These are phyloP conservation scores for Linnaemya vulpina DNA, from an alignment of 2,888 invertebrate genomes.

Conservation along the genomic window DNA sequence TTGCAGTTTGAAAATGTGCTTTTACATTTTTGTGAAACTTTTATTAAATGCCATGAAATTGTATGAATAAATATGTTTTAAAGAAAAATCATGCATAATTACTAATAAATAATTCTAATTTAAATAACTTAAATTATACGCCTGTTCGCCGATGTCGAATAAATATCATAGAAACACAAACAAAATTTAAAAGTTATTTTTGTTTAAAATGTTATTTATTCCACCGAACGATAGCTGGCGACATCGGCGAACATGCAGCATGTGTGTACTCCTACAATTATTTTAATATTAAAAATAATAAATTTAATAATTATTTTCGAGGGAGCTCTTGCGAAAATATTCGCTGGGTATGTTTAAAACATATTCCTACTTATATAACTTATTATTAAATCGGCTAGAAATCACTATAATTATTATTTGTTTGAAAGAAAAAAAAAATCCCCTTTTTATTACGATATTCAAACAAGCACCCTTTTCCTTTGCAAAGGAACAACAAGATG, in stretches of 20 bases:
- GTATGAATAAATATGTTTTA: background rate
- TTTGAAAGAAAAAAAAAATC: constrained; percentile 1
- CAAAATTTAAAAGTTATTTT: background rate
- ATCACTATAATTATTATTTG: background rate
- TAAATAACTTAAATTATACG: background rate
- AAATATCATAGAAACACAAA: background rate
- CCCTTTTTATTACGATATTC: constrained; percentile 11
- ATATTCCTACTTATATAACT: background rate
- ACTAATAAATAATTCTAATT: background rate
- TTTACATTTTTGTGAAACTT: background rate
- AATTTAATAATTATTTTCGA: too few relatives aligned
- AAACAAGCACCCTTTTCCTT: background rate
- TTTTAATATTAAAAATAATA: too few relatives aligned
- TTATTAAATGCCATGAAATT: background rate
- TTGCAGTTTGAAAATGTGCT: background rate
- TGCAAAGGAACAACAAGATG: constrained; percentile 7
- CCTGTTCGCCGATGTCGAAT: too few relatives aligned
- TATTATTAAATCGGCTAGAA: background rate
- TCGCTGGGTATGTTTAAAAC: too few relatives aligned
- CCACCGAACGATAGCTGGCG: too few relatives aligned
- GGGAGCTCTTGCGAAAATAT: too few relatives aligned
- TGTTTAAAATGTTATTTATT: too few relatives aligned
- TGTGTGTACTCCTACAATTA: too few relatives aligned
- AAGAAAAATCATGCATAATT: background rate
- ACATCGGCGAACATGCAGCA: too few relatives aligned